Percentiles rank a stretch among this genome's conserved stretches.
phyloP scores from a whole-genome alignment of 2,113 vertebrate species.

The Phocoena sinus region DNA sequence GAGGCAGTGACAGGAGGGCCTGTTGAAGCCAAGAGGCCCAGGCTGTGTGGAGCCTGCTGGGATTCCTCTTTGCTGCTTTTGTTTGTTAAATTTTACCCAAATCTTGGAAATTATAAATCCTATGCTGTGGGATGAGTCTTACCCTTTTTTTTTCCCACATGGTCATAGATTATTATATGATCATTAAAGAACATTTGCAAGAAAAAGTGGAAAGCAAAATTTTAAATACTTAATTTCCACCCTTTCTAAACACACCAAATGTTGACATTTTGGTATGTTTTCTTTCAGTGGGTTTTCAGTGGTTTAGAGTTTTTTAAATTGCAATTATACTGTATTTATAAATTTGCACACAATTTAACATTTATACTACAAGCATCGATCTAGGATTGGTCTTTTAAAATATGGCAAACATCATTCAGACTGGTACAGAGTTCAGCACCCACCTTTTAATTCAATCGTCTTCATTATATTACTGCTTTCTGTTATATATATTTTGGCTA shows the following conservation, averaged over 20 bases:
- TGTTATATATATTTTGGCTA: constrained; percentile 28
- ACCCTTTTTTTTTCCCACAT: not conserved
- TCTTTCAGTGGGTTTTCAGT: constrained; percentile 38
- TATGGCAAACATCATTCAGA: constrained; percentile 8
- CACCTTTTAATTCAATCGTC: not conserved
- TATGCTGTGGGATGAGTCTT: not conserved
- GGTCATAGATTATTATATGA: not conserved
- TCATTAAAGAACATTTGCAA: constrained; percentile 27
- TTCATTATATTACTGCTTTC: constrained; percentile 26
- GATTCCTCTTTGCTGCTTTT: not conserved
- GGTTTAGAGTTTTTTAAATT: constrained; percentile 17
- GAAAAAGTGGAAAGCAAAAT: not conserved
- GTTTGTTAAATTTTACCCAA: not conserved
- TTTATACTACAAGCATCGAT: not conserved
- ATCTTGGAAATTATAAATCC: constrained; percentile 35
- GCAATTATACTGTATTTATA: constrained; percentile 1
- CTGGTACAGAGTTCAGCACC: not conserved
- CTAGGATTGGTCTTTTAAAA: constrained; percentile 41
- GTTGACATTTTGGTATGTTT: constrained; percentile 45
- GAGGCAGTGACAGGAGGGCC: not conserved
- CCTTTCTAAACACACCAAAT: constrained; percentile 29
- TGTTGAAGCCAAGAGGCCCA: not conserved
- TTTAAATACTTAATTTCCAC: constrained; percentile 38
- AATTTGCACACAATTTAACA: constrained; percentile 44
- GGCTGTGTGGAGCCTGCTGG: not conserved